These are phyloP conservation scores for Dynastes maya DNA, from an alignment of 2,888 invertebrate species.

Conservation along the genomic window DNA sequence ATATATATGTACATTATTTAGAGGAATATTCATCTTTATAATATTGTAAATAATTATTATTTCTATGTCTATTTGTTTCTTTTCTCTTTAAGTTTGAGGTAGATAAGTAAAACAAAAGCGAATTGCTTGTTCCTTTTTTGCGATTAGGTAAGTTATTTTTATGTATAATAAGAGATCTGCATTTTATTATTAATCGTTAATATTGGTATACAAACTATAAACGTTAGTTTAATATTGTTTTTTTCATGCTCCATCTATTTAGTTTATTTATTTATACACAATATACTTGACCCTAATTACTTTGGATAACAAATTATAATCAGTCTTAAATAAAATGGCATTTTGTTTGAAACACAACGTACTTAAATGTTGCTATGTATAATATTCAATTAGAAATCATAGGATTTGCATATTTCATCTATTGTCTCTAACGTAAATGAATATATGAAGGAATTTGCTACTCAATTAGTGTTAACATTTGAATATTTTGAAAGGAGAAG, in stretches of 20 bases:
- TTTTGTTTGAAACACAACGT: slow-evolving; percentile 53
- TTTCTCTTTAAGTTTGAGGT: slow-evolving; percentile 61
- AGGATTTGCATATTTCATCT: neutral
- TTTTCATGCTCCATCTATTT: slow-evolving; percentile 18
- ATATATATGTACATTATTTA: slow-evolving; percentile 57
- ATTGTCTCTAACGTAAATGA: neutral
- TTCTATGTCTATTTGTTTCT: slow-evolving; percentile 47
- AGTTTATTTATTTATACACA: slow-evolving; percentile 48
- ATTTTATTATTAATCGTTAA: slow-evolving; percentile 36
- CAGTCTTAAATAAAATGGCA: slow-evolving; percentile 71
- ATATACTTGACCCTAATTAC: slow-evolving; percentile 60
- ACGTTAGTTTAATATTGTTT: slow-evolving; percentile 24
- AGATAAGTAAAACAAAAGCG: slow-evolving; percentile 63
- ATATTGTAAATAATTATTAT: slow-evolving; percentile 52
- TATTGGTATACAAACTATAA: slow-evolving; percentile 43
- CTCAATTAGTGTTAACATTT: neutral
- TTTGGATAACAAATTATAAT: slow-evolving; percentile 66
- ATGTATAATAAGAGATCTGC: slow-evolving; percentile 57
- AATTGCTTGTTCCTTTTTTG: slow-evolving; percentile 53
- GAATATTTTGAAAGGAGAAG: neutral
- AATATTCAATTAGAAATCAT: slow-evolving; percentile 10
- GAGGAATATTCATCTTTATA: slow-evolving; percentile 44
- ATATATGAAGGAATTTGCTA: neutral
- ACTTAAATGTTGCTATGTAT: slow-evolving; percentile 37
- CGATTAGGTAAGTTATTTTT: slow-evolving; percentile 25